Conservation (phyloP, 2,797 vertebrate species). For the Pogonophryne albipinna region DNA sequence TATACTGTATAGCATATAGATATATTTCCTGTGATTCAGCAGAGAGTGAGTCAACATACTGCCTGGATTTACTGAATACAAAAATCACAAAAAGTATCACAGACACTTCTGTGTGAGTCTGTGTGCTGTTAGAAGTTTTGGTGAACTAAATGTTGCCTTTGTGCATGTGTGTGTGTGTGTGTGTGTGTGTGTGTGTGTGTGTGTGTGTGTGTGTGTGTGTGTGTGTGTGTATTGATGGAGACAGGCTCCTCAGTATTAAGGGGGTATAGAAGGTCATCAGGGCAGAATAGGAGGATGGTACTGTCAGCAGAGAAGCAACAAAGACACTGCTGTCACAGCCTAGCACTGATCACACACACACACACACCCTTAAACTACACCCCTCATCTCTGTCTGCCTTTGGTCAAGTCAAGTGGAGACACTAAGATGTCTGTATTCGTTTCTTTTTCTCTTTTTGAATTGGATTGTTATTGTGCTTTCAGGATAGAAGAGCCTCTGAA, state of each 20-base stretch:
- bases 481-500: too few species aligned
- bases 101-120: not conserved
- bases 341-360: constrained; percentile 44
- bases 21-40: not conserved
- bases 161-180: too few species aligned
- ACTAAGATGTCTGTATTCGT: too few species aligned
- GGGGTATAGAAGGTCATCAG: constrained; percentile 1
- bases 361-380: constrained; percentile 14
- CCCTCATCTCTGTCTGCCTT: not conserved
- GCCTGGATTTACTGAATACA: not conserved
- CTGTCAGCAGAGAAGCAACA: constrained; percentile 50
- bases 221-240: constrained; percentile 29
- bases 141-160: constrained; percentile 3
- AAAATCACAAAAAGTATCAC: not conserved
- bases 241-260: constrained; percentile 18
- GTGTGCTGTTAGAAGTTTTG: not conserved
- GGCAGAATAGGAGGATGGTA: constrained; percentile 60
- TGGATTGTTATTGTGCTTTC: too few species aligned
- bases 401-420: too few species aligned
- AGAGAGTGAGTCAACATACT: constrained; percentile 2
- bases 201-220: constrained; percentile 40
- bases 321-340: constrained; percentile 62
- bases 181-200: constrained; percentile 1
- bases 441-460: too few species aligned
- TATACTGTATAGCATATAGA: not conserved